phyloP scores from a whole-genome alignment of 2,888 invertebrate genomes.

The Bursaphelenchus okinawaensis region DNA sequence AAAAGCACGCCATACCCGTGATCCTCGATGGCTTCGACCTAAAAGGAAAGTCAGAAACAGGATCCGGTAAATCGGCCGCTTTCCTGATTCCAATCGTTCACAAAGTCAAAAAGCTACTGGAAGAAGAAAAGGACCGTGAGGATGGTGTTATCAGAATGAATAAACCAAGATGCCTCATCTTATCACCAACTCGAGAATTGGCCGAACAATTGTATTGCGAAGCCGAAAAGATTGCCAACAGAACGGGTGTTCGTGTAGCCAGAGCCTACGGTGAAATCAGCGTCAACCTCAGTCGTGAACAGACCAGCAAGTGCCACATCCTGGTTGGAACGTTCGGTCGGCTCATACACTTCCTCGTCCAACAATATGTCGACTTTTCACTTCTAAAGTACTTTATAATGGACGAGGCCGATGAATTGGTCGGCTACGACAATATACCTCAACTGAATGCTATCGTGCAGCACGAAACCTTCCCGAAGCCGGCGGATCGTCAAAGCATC shows the following conservation, averaged over 20 bases:
- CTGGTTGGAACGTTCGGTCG: conserved; percentile 9
- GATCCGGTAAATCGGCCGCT: conserved; percentile 10
- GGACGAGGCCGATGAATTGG: conserved; percentile 70
- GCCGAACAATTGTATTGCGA: background rate
- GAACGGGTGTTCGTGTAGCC: conserved; percentile 14
- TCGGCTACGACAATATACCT: background rate
- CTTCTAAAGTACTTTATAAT: conserved; percentile 68
- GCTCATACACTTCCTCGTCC: conserved; percentile 14
- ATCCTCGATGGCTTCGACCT: conserved; percentile 14
- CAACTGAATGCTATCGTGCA: background rate
- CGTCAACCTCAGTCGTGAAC: background rate
- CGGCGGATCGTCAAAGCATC: conserved; percentile 34
- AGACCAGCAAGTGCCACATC: conserved; percentile 63
- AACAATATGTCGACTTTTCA: conserved; percentile 59
- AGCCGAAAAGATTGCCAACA: background rate
- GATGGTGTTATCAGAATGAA: background rate
- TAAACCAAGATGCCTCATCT: background rate
- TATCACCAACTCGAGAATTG: background rate
- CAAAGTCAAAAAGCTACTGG: background rate
- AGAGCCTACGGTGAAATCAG: conserved; percentile 14
- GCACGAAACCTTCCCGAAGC: conserved; percentile 3
- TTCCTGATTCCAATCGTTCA: conserved; percentile 4
- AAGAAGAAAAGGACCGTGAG: background rate
- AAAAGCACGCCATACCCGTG: conserved; percentile 8
- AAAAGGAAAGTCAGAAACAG: conserved; percentile 12